Conservation (phyloP, 1,140 invertebrate genomes). For the Ctenoplectra terminalis region DNA sequence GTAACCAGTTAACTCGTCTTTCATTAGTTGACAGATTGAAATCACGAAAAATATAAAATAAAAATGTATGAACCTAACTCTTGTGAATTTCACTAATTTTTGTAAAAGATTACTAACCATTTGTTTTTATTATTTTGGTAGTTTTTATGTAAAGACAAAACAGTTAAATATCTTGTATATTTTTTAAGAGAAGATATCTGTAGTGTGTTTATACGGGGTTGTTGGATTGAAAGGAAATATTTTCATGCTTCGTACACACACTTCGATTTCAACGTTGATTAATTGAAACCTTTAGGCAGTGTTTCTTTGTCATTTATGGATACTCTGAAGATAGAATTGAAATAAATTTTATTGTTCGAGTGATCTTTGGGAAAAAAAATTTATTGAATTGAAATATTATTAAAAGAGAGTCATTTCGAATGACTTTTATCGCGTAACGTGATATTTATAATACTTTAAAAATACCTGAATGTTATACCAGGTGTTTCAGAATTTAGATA, state of each 20-base stretch:
- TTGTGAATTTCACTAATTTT: no score
- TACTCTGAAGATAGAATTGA: not conserved
- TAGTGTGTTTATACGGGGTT: not conserved
- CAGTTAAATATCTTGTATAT: no score
- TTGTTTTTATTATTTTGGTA: not conserved
- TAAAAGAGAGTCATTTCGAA: not conserved
- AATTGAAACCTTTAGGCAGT: not conserved
- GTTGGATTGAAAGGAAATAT: not conserved
- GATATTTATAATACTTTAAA: not conserved
- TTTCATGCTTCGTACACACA: no score
- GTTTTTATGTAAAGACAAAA: not conserved
- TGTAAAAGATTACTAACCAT: no score
- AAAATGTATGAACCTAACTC: no score
- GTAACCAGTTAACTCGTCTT: no score
- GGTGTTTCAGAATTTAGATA: not conserved
- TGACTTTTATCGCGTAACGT: not conserved
- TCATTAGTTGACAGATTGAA: no score
- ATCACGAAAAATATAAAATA: no score
- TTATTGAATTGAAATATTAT: not conserved
- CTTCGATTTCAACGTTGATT: not conserved
- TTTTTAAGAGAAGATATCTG: not conserved
- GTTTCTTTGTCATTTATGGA: not conserved
- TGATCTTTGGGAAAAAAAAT: not conserved
- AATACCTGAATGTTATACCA: not conserved
- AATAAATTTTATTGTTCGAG: not conserved